Evolutionary conservation across 1,140 invertebrate species (phyloP).

Genomic region (Meloidogyne floridensis): DNA sequence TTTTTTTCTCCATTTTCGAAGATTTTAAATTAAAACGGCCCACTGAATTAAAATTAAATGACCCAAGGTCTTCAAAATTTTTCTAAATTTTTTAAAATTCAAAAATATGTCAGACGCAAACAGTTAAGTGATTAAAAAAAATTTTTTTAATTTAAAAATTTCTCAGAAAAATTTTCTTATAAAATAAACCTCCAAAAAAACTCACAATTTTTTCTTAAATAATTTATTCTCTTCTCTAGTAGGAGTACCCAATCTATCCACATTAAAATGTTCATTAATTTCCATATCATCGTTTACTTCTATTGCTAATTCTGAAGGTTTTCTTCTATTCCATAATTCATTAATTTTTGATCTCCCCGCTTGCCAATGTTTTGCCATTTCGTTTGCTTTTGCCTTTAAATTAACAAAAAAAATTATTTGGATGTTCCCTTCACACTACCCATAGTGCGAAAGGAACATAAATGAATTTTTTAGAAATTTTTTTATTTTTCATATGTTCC

Average conservation of each 20-base stretch:
- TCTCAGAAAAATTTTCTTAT: no score
- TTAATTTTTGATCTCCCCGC: slow-evolving; percentile 39
- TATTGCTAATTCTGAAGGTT: slow-evolving; percentile 26
- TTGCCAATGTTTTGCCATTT: slow-evolving; percentile 43
- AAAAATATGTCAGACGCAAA: no score
- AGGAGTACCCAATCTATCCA: background rate
- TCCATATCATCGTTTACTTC: slow-evolving; percentile 27
- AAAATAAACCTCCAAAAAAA: background rate
- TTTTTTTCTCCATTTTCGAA: background rate
- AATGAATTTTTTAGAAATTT: no score
- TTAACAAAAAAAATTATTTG: background rate
- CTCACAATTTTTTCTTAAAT: background rate
- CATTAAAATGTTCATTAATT: background rate
- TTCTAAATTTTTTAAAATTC: no score
- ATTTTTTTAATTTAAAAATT: no score
- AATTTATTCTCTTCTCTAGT: background rate
- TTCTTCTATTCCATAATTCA: slow-evolving; percentile 42
- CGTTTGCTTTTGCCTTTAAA: slow-evolving; percentile 38
- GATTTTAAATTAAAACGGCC: no score
- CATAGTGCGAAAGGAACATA: no score
- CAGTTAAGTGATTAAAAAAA: no score
- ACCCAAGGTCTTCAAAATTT: no score
- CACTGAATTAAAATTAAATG: no score
- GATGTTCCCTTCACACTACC: no score
- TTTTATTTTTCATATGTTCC: no score